Evolutionary conservation across 2,113 vertebrate species (phyloP).

Genomic region (Antidorcas marsupialis): DNA sequence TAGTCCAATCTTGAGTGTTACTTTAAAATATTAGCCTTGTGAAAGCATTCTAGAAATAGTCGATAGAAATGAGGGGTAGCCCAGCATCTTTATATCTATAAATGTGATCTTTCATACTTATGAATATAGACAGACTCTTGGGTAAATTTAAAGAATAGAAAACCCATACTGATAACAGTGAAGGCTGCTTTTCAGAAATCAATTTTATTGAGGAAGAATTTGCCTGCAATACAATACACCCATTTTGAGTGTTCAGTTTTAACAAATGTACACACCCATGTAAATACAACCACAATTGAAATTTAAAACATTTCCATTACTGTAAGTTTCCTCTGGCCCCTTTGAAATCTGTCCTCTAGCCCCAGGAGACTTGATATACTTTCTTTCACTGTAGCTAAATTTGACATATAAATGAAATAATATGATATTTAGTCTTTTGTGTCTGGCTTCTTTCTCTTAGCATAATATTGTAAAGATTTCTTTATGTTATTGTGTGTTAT

Average conservation of each 20-base stretch:
- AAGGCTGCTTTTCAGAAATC: not conserved
- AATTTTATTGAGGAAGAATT: constrained; percentile 18
- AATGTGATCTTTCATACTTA: constrained; percentile 40
- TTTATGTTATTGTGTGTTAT: not conserved
- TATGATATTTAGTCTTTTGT: not conserved
- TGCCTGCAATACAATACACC: not conserved
- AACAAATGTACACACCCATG: not conserved
- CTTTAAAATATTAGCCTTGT: constrained; percentile 62
- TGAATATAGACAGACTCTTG: not conserved
- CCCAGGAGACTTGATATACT: not conserved
- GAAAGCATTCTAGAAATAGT: constrained; percentile 35
- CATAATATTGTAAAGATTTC: not conserved
- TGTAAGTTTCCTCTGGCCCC: not conserved
- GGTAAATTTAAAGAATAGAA: constrained; percentile 18
- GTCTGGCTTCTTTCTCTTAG: not conserved
- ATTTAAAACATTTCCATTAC: not conserved
- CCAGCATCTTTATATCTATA: constrained; percentile 43
- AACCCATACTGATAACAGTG: not conserved
- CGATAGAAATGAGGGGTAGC: constrained; percentile 32
- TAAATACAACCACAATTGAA: not conserved
- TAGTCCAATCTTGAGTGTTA: constrained; percentile 55
- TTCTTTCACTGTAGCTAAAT: not conserved
- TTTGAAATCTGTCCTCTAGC: not conserved
- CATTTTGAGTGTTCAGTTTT: constrained; percentile 15
- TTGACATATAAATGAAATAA: not conserved